Evolutionary conservation across 2,888 invertebrate genomes (phyloP).

Genomic region (Eupithecia tripunctaria): DNA sequence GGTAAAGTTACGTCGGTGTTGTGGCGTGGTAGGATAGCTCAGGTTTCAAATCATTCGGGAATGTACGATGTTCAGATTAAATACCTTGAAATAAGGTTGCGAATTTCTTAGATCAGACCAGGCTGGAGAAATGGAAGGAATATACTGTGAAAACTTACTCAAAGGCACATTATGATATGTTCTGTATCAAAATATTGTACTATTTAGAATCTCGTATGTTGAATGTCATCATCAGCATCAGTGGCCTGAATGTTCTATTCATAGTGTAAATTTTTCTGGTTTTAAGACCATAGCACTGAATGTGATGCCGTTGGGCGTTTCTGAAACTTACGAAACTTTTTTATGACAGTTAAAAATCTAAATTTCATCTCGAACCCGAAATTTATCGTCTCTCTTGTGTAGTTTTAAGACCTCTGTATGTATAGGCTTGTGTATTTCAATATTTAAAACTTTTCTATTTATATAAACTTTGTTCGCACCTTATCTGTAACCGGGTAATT

Average conservation of each 20-base stretch:
- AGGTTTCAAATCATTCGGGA: constrained; percentile 23
- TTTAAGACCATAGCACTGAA: not conserved
- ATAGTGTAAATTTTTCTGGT: constrained; percentile 26
- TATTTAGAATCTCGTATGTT: constrained; percentile 10
- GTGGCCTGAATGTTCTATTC: constrained; percentile 25
- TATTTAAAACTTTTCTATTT: constrained; percentile 38
- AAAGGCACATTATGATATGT: not conserved
- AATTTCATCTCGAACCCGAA: constrained; percentile 41
- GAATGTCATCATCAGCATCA: not conserved
- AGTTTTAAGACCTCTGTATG: constrained; percentile 45
- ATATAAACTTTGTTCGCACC: constrained; percentile 45
- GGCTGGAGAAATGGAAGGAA: not conserved
- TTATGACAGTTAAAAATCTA: constrained; percentile 32
- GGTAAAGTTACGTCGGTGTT: constrained; percentile 58
- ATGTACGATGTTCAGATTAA: constrained; percentile 12
- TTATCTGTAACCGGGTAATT: constrained; percentile 36
- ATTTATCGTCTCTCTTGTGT: constrained; percentile 46
- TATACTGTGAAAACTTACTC: not conserved
- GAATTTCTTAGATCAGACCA: not conserved
- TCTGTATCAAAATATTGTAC: not conserved
- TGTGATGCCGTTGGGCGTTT: constrained; percentile 9
- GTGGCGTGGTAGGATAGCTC: constrained; percentile 55
- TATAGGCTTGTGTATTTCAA: constrained; percentile 45
- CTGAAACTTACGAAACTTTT: constrained; percentile 10
- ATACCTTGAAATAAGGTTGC: not conserved